Base-by-base conservation (phyloP, 2,797 vertebrate species). In the Sebastes iracundus region DNA sequence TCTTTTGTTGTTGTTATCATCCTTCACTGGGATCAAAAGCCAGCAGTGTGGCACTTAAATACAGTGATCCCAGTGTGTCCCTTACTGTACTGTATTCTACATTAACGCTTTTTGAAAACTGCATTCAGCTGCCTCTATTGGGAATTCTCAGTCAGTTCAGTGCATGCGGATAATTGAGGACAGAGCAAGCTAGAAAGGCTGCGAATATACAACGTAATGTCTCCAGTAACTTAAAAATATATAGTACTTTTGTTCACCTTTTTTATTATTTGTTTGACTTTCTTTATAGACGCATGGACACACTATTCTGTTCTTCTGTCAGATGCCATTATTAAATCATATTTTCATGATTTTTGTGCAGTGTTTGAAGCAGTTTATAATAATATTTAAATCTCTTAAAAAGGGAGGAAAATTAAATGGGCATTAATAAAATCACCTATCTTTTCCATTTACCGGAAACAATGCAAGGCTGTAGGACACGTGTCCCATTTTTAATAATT, bases 101-200 rank as follows among this genome's bases (percentile, higher is more conserved):
- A 70, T 62, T 76, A 58, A 81, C 16, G 16, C 60, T 72, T 72
- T 76, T 76, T 78, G 65, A 80, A 69, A 75, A 62, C 58, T 78
- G 67, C 70, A 60, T 68, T 79, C 61, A 80, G 52, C n/a, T 18
- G 56, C 68, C 68, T 72, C 77, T 75, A 64, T 80, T 83, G 67
- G 1, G 42, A 82, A 76, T 81, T 81, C 63, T 56, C 8, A 59
- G 42, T 61, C 11, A 78, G 68, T 30, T 52, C 63, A 53, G 35
- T 46, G 16, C 16, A 30, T 16, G n/a, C 32, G 12, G 33, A 71
- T 66, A 72, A 56, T 60, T 14, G 3, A 71, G 23, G 20, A 72
- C 9, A 38, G 30, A 68, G 18, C 7, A 18, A 52, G 27, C 7
- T 5, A 8, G 11, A 61, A 55, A 33, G 55, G 20, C 46, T 52